Evolutionary conservation across 2,113 vertebrate species (phyloP), one percentile per base, ranked within the genome.

Genomic region (Gnathonemus echidnorhynchus): DNA sequence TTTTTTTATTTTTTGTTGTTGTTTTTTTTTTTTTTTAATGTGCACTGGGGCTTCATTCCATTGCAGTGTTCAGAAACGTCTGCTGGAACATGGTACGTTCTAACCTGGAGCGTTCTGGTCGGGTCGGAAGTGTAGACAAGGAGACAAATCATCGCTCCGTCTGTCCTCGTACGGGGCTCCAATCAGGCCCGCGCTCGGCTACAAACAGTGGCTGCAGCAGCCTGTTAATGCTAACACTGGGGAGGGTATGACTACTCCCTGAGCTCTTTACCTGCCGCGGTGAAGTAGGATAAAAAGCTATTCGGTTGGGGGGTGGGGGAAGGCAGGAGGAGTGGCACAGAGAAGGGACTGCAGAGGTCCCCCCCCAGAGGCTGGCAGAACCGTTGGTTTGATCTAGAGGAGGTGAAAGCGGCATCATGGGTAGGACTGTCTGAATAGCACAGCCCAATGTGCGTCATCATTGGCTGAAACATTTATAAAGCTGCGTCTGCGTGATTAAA

Each of bases 401-500:
- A 88, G 39, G 87, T 35, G 52, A 88, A 56, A 58, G 24, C 39
- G 3, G 53, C 9, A 88, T 62, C 53, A 88, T 62, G 53, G 53
- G 52, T 56, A 88, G 85, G 46, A 35, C 35, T n/a, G 49, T 87
- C 27, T 87, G 85, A 50, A 50, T 52, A 87, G 48, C 24, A 19
- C 49, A 87, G 46, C 17, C 53, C 39, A 74, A 8, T 48, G 24
- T 45, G 88, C 88, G 24, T 70, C 88, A 74, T 70, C 62, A 53
- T 27, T 70, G 39, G 24, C 62, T 88, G 88, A 74, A 88, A 70
- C 53, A 62, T 66, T 88, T 66, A 74, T 88, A 88, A 66, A 19
- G 24, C 88, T 45, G 10, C 13, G 5, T 66, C 56, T 24, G 48
- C 15, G 42, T 31, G 24, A 89, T 77, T 35, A 52, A 50, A 77